Percentiles rank a stretch among this genome's conserved stretches.
These are phyloP conservation scores for Cynopterus sphinx DNA, from an alignment of 2,797 vertebrate genomes.

Conservation along the genomic window DNA sequence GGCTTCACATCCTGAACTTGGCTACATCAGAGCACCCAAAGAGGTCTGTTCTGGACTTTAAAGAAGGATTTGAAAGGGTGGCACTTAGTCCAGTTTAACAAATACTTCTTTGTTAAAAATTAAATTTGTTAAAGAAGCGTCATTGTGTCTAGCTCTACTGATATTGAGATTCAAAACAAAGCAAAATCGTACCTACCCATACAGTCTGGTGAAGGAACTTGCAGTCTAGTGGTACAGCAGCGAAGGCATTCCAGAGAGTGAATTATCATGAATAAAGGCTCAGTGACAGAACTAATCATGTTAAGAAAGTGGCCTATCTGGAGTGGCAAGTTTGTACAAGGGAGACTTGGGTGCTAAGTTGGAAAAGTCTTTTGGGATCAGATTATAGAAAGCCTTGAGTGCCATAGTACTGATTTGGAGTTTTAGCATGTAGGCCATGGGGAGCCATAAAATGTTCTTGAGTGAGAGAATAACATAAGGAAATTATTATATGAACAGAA, in stretches of 20 bases:
- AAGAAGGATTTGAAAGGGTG: neutral
- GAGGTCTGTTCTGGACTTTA: neutral
- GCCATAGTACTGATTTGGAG: neutral
- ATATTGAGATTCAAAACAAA: neutral
- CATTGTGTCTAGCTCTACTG: neutral
- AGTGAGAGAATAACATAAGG: neutral
- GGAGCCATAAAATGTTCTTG: neutral
- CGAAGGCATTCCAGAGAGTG: neutral
- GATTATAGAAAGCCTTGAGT: neutral
- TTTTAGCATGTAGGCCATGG: neutral
- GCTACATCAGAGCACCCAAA: neutral
- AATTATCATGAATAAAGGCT: neutral
- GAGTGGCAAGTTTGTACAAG: neutral
- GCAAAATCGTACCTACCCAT: neutral
- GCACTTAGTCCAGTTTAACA: neutral
- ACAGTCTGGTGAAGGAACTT: neutral
- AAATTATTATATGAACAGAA: neutral
- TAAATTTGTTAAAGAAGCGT: neutral
- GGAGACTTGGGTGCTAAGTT: neutral
- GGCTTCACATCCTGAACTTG: neutral
- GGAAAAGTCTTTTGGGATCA: neutral
- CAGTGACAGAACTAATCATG: neutral
- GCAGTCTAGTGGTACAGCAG: neutral
- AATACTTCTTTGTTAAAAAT: neutral
- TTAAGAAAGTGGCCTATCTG: neutral